These are phyloP conservation scores for Doryteuthis pealeii DNA, from an alignment of 1,140 invertebrate genomes.

Conservation along the genomic window DNA sequence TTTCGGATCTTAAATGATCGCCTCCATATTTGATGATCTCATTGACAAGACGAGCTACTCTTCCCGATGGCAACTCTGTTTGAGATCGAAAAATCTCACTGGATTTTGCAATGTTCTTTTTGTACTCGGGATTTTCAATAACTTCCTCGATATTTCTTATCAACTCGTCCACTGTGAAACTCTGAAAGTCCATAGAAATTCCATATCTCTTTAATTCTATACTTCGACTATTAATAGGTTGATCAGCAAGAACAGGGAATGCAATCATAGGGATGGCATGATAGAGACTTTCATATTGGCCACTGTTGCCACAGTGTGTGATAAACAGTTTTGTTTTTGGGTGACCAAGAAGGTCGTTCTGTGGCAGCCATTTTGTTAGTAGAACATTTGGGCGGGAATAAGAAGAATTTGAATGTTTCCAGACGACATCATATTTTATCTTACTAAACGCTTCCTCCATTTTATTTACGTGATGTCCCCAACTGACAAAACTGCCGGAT, in stretches of 20 bases:
- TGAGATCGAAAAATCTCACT: slow-evolving; percentile 35
- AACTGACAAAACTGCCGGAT: slow-evolving; percentile 31
- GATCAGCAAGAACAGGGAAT: slow-evolving; percentile 74
- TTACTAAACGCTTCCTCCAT: slow-evolving; percentile 24
- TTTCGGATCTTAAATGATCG: slow-evolving; percentile 33
- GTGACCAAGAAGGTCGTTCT: slow-evolving; percentile 62
- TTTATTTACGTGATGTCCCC: slow-evolving; percentile 18
- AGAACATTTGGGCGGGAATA: slow-evolving; percentile 21
- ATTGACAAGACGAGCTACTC: slow-evolving; percentile 39
- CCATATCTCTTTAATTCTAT: slow-evolving; percentile 28
- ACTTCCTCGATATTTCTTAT: slow-evolving; percentile 24
- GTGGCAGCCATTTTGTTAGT: slow-evolving; percentile 35
- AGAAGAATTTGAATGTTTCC: slow-evolving; percentile 10
- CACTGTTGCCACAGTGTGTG: slow-evolving; percentile 41
- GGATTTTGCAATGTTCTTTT: slow-evolving; percentile 30
- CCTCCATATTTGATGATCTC: slow-evolving; percentile 45
- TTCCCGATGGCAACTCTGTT: slow-evolving; percentile 27
- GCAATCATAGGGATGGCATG: slow-evolving; percentile 60
- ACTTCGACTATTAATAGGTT: slow-evolving; percentile 61
- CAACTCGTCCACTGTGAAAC: slow-evolving; percentile 21
- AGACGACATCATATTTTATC: slow-evolving; percentile 19
- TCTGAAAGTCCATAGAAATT: slow-evolving; percentile 22
- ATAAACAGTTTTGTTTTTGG: slow-evolving; percentile 51
- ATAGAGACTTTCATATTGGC: slow-evolving; percentile 38
- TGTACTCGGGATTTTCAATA: slow-evolving; percentile 29